Evolutionary conservation across 1,140 invertebrate genomes (phyloP), one percentile per base, ranked within the genome.

Genomic region (Drosophila orena): DNA sequence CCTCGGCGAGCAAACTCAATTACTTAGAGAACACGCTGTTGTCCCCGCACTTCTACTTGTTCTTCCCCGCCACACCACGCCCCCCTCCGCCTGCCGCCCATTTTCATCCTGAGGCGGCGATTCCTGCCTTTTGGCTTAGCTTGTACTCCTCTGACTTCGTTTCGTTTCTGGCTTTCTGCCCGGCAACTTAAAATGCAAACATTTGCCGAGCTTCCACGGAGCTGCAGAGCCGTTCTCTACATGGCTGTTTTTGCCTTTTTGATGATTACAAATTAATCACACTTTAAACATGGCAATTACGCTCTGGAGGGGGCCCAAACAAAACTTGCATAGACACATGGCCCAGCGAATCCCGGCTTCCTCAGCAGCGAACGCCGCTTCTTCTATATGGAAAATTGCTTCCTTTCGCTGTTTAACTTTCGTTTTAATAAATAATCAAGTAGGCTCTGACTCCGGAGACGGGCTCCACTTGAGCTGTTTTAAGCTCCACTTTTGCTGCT

Each of bases 191-290:
- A 77, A 77, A 77, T 77, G 72, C 74, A 77, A 77, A 77, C 74
- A 77, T 77, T 77, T 77, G 62, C 55, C 54, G 54, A 68, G 71
- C 61, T 47, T 62, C 65, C 10, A 27, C n/a, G 12, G 12, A 20
- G 24, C 40, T 2, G 30, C 20, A 10, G 57, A 20, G 54, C 59
- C 56, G 59, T 60, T 77, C 20, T 64, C 30, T 73, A 47, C 53
- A 61, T 58, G 59, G 66, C 59, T 49, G 64, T 70, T 70, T 81
- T 81, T 86, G 81, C 83, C 83, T 88, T 81, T 77, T 83, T 86
- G 83, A 89, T 89, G 85, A 89, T 89, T 90, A 90, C 85, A 89
- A 89, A 89, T 89, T 89, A 89, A 89, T 89, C 85, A 89, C 85
- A 89, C 85, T 89, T 89, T 89, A 89, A 89, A 89, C 85, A 89